Conservation (phyloP, 1,140 invertebrate genomes). For the Mya arenaria region DNA sequence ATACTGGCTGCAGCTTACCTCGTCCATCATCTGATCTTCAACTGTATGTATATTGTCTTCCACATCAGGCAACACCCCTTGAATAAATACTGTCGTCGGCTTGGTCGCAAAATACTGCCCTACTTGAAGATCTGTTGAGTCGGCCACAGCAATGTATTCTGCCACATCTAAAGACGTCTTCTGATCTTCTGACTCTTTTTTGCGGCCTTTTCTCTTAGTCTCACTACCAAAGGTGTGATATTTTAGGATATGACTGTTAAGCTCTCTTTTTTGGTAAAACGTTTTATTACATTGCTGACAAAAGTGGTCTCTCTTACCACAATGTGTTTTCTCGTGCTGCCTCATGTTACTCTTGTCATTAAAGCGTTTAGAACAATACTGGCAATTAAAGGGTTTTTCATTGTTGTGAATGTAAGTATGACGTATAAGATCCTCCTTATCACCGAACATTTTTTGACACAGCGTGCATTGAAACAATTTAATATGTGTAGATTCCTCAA, state of each 20-base stretch:
- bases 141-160: too few species aligned
- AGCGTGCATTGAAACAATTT: slow-evolving; percentile 41
- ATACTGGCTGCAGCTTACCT: too few species aligned
- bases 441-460: slow-evolving; percentile 47
- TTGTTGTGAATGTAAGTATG: slow-evolving; percentile 53
- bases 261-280: slow-evolving; percentile 33
- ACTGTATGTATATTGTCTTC: too few species aligned
- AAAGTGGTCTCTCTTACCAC: slow-evolving; percentile 27
- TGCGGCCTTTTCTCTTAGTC: too few species aligned
- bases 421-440: slow-evolving; percentile 47
- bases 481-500: slow-evolving; percentile 40
- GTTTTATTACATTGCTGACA: slow-evolving; percentile 44
- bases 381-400: slow-evolving; percentile 66
- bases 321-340: slow-evolving; percentile 52
- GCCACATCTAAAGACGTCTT: too few species aligned
- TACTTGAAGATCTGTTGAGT: too few species aligned
- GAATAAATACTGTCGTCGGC: too few species aligned
- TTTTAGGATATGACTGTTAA: slow-evolving; percentile 30
- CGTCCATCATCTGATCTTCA: too few species aligned
- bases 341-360: slow-evolving; percentile 51
- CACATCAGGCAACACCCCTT: too few species aligned
- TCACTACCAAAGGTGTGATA: slow-evolving; percentile 27
- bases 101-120: too few species aligned
- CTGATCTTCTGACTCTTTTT: too few species aligned
- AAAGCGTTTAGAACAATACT: slow-evolving; percentile 69